phyloP scores from a whole-genome alignment of 2,113 vertebrate genomes.

The Myrmophylax atrothorax region DNA sequence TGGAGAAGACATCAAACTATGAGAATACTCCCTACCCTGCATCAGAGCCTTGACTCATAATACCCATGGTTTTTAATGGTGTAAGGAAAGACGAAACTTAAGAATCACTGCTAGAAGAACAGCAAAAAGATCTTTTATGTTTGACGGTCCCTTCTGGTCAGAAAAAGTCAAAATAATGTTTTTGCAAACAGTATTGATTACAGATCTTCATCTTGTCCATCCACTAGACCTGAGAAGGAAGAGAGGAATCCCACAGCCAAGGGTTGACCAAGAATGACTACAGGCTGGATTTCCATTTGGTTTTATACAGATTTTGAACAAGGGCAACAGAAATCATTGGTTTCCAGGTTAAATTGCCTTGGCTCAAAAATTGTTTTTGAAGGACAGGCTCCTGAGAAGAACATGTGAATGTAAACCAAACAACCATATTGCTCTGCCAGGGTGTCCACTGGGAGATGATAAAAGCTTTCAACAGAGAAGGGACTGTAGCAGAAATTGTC shows the following conservation, averaged over 20 bases:
- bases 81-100: background rate
- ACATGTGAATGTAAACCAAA: background rate
- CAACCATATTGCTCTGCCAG: background rate
- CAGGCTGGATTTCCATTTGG: background rate
- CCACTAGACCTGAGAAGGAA: background rate
- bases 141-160: background rate
- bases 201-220: background rate
- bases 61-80: background rate
- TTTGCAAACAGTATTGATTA: background rate
- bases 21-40: background rate
- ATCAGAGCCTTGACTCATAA: background rate
- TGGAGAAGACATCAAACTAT: background rate
- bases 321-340: background rate
- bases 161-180: background rate
- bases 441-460: background rate
- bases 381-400: background rate
- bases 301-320: background rate
- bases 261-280: background rate
- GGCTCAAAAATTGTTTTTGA: background rate
- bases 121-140: background rate
- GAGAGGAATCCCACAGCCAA: background rate
- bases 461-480: background rate
- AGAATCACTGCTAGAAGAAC: background rate
- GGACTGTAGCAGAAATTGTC: background rate
- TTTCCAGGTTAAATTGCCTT: background rate